Conservation (phyloP, 2,888 invertebrate species). For the Incurvaria masculella region DNA sequence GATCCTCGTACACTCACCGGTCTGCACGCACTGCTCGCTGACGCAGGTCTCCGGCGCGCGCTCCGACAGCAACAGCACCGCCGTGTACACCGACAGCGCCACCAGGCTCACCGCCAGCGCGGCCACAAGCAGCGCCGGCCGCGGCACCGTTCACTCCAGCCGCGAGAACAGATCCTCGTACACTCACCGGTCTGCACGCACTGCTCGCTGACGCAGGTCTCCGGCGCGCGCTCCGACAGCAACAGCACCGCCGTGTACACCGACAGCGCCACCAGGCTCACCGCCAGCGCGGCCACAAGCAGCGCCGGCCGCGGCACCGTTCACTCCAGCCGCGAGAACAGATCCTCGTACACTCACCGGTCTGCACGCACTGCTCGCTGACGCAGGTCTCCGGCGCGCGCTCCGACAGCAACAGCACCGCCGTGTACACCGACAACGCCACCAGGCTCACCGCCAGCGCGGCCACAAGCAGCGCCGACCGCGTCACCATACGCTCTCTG, state of each 20-base stretch:
- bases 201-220: conserved; percentile 57
- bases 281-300: conserved; percentile 46
- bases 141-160: conserved; percentile 45
- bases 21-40: conserved; percentile 60
- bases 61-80: too few relatives aligned
- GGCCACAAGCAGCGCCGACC: conserved; percentile 48
- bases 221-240: conserved; percentile 31
- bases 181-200: conserved; percentile 61
- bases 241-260: conserved; percentile 46
- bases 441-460: conserved; percentile 48
- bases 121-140: conserved; percentile 48
- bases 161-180: too few relatives aligned
- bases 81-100: conserved; percentile 47
- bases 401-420: too few relatives aligned
- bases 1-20: conserved; percentile 58
- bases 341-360: conserved; percentile 58
- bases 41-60: conserved; percentile 47
- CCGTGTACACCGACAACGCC: conserved; percentile 47
- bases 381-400: conserved; percentile 47
- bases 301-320: conserved; percentile 48
- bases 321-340: too few relatives aligned
- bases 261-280: conserved; percentile 47
- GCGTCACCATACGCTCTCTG: conserved; percentile 46
- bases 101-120: conserved; percentile 48
- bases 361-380: conserved; percentile 60